Base-by-base conservation (phyloP, 2,797 vertebrate genomes). In the Pogonophryne albipinna region DNA sequence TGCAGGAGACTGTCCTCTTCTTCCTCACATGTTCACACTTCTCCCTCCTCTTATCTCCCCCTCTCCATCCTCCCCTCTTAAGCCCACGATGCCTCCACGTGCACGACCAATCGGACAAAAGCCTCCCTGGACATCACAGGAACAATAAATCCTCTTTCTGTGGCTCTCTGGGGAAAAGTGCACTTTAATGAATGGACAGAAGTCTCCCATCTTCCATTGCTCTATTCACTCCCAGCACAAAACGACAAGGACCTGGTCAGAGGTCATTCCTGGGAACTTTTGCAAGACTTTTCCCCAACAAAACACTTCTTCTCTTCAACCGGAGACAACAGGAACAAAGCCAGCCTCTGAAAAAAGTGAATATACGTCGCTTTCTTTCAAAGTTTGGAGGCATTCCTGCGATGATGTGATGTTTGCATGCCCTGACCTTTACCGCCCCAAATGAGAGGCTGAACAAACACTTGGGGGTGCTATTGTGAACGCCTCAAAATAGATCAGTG, bases 391-490 rank as follows among this genome's bases (percentile, higher is more conserved):
- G 63, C 68, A 87, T 91, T 85, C 85, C 60, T 61, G 56, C 78
- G 60, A 84, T 83, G 83, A 74, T 86, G 72, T 72, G 69, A 80
- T 90, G 82, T 91, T 92, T 90, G 83, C 66, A 55, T 74, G 72
- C 50, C 83, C 79, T 79, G 85, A 92, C 90, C 85, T 89, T 85
- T 78, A 49, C 66, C 17, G 71, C 83, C 83, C 34, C 61, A 81
- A 82, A 85, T 79, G 72, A 69, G 70, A 79, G 73, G 60, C 79
- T 90, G 84, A 85, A 79, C 81, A 91, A 92, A 92, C 90, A 91
- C 87, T 77, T 83, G 85, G 76, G 85, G 82, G 88, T 83, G 80
- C 88, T 82, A 84, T 85, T 85, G 87, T 85, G 87, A 85, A 76
- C 82, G 74, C 77, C 64, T 70, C 70, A 14, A 65, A 90, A 91